Conservation (phyloP, 2,888 invertebrate genomes). For the Cremastinae sp. region DNA sequence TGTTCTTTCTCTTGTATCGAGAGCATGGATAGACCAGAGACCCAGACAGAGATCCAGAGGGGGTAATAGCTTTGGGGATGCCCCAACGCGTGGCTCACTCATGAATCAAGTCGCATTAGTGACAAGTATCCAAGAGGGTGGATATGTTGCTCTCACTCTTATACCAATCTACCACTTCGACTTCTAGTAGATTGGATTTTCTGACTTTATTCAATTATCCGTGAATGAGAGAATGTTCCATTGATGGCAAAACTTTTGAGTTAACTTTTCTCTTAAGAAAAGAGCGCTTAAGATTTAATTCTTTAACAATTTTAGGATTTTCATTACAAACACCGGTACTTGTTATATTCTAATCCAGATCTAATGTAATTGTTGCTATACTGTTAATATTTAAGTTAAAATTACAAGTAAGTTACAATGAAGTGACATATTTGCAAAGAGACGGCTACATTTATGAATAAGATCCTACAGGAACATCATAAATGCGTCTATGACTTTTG, state of each 20-base stretch:
- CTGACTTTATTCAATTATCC: conserved; percentile 79
- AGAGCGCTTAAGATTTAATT: not conserved
- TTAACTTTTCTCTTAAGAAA: conserved; percentile 14
- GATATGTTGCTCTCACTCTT: conserved; percentile 52
- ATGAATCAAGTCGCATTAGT: conserved; percentile 80
- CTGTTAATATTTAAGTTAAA: too few relatives aligned
- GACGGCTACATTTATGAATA: too few relatives aligned
- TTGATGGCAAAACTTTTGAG: not conserved
- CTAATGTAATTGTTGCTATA: too few relatives aligned
- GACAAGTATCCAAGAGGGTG: conserved; percentile 56
- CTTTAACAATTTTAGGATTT: not conserved
- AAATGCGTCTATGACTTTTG: not conserved
- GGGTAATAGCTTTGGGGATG: conserved; percentile 58
- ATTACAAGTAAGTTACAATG: too few relatives aligned
- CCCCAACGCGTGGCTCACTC: conserved; percentile 74
- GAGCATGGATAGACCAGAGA: conserved; percentile 50
- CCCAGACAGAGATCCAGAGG: conserved; percentile 37
- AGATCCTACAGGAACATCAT: too few relatives aligned
- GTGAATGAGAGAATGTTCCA: conserved; percentile 64
- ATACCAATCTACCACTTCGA: conserved; percentile 76
- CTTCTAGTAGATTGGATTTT: conserved; percentile 79
- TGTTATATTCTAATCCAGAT: too few relatives aligned
- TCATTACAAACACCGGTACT: too few relatives aligned
- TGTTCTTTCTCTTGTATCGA: conserved; percentile 27
- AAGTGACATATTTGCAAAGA: too few relatives aligned